These are phyloP conservation scores for Nasonia longicornis DNA, from an alignment of 1,140 invertebrate genomes.

Conservation along the genomic window DNA sequence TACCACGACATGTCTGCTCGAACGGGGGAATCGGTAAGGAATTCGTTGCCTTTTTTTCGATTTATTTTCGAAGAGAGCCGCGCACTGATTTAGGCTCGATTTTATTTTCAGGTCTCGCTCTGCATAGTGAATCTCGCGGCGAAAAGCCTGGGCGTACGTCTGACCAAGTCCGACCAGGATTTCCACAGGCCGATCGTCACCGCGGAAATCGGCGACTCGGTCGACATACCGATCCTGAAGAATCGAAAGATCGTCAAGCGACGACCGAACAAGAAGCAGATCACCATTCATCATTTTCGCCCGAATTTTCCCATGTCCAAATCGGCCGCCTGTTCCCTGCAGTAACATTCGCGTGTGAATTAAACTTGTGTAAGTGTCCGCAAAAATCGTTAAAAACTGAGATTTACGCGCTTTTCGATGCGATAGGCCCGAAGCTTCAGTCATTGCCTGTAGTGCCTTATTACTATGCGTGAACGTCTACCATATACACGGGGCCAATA, in stretches of 20 bases:
- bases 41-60: too few relatives aligned
- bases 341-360: constrained; percentile 47
- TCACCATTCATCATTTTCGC: constrained; percentile 53
- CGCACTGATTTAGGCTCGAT: background rate
- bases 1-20: constrained; percentile 86
- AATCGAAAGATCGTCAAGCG: constrained; percentile 62
- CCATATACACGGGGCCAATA: background rate
- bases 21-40: constrained; percentile 86
- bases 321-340: constrained; percentile 60
- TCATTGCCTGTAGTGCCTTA: constrained; percentile 20
- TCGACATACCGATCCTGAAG: constrained; percentile 58
- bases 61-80: background rate
- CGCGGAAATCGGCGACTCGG: constrained; percentile 73
- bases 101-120: constrained; percentile 50
- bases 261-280: constrained; percentile 61
- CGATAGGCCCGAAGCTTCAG: background rate
- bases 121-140: constrained; percentile 77
- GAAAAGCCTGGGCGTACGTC: constrained; percentile 74
- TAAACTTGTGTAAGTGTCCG: background rate
- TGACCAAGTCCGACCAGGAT: constrained; percentile 77
- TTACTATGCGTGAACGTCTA: constrained; percentile 15
- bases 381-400: background rate
- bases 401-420: background rate
- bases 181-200: constrained; percentile 76
- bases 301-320: constrained; percentile 57